These are phyloP conservation scores for Macrosoma leucophasiata DNA, from an alignment of 2,888 invertebrate genomes.

Conservation along the genomic window DNA sequence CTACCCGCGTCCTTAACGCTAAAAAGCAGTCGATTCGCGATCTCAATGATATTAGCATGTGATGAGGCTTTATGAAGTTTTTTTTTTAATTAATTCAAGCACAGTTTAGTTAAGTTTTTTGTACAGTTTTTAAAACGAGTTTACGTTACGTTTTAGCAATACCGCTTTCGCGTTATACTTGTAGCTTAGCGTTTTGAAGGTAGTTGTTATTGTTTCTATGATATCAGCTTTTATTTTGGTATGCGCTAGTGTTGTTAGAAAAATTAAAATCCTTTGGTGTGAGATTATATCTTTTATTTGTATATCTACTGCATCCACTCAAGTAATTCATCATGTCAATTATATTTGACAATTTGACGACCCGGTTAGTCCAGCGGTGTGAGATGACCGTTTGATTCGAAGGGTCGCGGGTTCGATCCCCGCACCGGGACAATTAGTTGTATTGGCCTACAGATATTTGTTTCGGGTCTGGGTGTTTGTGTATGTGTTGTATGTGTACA, in stretches of 20 bases:
- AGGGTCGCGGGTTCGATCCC: too few relatives aligned
- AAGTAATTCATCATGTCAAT: too few relatives aligned
- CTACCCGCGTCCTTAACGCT: conserved; percentile 10
- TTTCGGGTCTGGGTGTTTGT: too few relatives aligned
- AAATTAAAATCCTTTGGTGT: too few relatives aligned
- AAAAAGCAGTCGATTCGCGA: conserved; percentile 35
- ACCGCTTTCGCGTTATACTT: conserved; percentile 30
- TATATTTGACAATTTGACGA: conserved; percentile 4
- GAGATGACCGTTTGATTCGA: too few relatives aligned
- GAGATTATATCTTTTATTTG: conserved; percentile 5
- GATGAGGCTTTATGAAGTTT: conserved; percentile 53
- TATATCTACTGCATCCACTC: conserved; percentile 3
- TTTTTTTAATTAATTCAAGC: conserved; percentile 34
- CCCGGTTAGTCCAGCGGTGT: too few relatives aligned
- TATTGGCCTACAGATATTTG: too few relatives aligned
- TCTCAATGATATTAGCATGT: conserved; percentile 58
- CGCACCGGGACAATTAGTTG: too few relatives aligned
- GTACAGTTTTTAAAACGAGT: conserved; percentile 50
- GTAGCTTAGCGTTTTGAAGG: conserved; percentile 15
- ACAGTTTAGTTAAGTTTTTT: conserved; percentile 41
- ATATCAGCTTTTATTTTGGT: conserved; percentile 10
- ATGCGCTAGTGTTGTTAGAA: conserved; percentile 11
- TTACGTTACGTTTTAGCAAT: conserved; percentile 41
- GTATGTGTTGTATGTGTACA: too few relatives aligned
- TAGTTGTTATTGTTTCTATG: conserved; percentile 17